Conservation (phyloP, 2,888 invertebrate species). For the Drosophila flavopinicola region DNA sequence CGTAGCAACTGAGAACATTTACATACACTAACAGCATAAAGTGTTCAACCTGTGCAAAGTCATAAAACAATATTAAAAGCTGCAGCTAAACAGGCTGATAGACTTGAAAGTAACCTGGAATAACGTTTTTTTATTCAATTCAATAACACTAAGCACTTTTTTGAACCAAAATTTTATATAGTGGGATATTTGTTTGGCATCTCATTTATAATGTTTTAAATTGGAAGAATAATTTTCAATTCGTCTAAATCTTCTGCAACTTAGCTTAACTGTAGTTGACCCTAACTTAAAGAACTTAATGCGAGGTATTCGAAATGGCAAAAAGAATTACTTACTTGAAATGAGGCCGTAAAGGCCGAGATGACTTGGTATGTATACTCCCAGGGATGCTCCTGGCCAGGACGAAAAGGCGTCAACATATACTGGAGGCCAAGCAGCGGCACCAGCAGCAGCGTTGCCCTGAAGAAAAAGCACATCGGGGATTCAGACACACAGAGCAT, state of each 20-base stretch:
- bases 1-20: slow-evolving; percentile 42
- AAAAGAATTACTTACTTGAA: slow-evolving; percentile 88
- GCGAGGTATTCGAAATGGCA: slow-evolving; percentile 15
- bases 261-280: background rate
- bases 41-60: slow-evolving; percentile 43
- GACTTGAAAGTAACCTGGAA: slow-evolving; percentile 1
- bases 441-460: slow-evolving; percentile 94
- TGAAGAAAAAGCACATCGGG: slow-evolving; percentile 75
- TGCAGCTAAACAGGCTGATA: background rate
- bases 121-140: too few relatives aligned
- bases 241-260: too few relatives aligned
- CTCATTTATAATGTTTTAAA: too few relatives aligned
- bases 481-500: background rate
- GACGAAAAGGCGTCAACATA: slow-evolving; percentile 94
- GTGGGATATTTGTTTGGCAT: too few relatives aligned
- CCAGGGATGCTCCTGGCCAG: slow-evolving; percentile 88
- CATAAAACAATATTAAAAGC: slow-evolving; percentile 54
- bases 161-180: too few relatives aligned
- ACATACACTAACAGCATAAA: slow-evolving; percentile 53
- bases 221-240: too few relatives aligned
- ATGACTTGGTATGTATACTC: slow-evolving; percentile 92
- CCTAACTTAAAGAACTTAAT: background rate
- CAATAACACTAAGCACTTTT: too few relatives aligned
- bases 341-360: slow-evolving; percentile 93
- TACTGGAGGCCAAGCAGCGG: slow-evolving; percentile 96